Evolutionary conservation across 2,113 vertebrate species (phyloP), one percentile per base, ranked within the genome.

Genomic region (Passerina amoena): DNA sequence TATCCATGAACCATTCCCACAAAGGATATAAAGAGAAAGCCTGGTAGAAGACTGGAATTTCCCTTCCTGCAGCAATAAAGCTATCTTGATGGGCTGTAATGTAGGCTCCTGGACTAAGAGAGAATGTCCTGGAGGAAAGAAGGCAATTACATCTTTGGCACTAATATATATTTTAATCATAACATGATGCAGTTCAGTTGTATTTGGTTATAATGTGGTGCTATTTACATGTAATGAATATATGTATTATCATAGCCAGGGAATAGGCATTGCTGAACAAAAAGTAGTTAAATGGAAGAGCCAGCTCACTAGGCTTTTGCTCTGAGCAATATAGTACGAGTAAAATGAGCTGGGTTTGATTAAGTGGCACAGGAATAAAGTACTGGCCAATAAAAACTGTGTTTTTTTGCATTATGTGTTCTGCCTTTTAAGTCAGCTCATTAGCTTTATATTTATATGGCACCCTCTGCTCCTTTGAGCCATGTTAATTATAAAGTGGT

Each of bases 361-460:
- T 91, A 76, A 63, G 71, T 81, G 40, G 59, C 23, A 47, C 53
- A 5, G 10, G 66, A 64, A 72, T 64, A 48, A 17, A 88, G 53
- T 64, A 47, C 23, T 69, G 48, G 71, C 57, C 85, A 92, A 83
- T 72, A 93, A 90, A 84, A 90, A 3, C 35, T 25, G 6, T 30
- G 14, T 1, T 31, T 82, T 73, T 87, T 70, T 88, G 51, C 45
- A 23, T 92, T 95, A 40, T 66, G 25, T 4, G 31, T 81, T 88
- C 53, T 80, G 72, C 48, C 50, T 94, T 92, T 97, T 82, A 93
- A 97, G 86, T 94, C 82, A 90, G 37, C 57, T 94, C 82, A 82
- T 80, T 88, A 94, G 61, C 84, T 97, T 94, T 82, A 28, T 92
- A 86, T 92, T 93, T 92, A 42, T 73, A 86, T 80, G 3, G 11